phyloP scores from a whole-genome alignment of 2,113 vertebrate genomes.

The Rynchops niger region DNA sequence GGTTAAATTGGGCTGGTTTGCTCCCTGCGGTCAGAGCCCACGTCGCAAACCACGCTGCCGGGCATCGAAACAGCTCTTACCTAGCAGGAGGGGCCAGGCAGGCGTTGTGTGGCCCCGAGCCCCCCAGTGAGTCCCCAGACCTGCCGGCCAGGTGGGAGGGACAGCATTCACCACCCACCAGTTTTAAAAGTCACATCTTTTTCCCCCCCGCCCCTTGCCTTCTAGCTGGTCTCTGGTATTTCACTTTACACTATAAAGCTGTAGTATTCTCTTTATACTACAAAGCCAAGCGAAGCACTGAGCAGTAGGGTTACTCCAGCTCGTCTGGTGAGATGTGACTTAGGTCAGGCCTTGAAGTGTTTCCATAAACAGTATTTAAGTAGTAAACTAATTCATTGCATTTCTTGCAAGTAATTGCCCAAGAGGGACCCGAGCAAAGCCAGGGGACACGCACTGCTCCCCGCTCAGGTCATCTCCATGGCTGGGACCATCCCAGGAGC shows the following conservation, averaged over 20 bases:
- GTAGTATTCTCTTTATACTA: neutral
- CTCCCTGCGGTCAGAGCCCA: fast-evolving
- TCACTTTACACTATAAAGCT: neutral
- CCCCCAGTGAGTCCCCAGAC: neutral
- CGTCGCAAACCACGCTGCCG: fast-evolving
- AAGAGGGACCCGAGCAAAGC: neutral
- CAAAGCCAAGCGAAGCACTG: neutral
- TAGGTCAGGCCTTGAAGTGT: neutral
- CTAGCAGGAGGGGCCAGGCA: neutral
- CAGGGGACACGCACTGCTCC: neutral
- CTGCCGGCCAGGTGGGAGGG: neutral
- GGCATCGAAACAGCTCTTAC: fast-evolving
- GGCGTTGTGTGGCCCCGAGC: fast-evolving
- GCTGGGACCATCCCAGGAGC: fast-evolving
- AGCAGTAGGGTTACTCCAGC: neutral
- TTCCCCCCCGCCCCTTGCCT: neutral
- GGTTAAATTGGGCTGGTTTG: fast-evolving
- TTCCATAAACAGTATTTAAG: neutral
- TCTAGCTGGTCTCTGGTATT: neutral
- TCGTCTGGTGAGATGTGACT: neutral
- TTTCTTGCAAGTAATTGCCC: neutral
- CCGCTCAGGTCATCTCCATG: fast-evolving
- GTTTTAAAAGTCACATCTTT: neutral
- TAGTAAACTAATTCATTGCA: neutral
- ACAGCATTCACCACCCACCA: neutral